Evolutionary conservation across 2,113 vertebrate genomes (phyloP), one percentile per base, ranked within the genome.

Genomic region (Todiramphus chloris): DNA sequence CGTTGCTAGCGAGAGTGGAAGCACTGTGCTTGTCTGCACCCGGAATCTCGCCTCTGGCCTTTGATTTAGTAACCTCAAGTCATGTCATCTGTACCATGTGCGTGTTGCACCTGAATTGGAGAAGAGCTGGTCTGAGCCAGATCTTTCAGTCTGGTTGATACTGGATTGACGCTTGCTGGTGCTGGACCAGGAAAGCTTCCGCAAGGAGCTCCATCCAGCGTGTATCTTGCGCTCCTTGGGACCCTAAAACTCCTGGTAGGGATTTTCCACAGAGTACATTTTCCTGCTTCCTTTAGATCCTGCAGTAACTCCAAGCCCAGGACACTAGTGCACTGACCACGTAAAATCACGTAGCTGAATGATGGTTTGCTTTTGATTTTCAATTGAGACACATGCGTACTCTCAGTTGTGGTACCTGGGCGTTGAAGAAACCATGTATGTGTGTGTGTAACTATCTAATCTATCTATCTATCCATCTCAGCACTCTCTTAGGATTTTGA

Each of bases 311-410:
- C 39, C 44, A 83, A 67, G 33, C 21, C 24, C 25, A 11, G 20
- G 24, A 25, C 12, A 8, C 53, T 4, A 4, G 10, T 35, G 44
- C 4, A 3, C 44, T 41, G 11, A 24, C 31, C 2, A 0, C 23
- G 27, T 80, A 64, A 50, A 67, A 24, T 51, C 8, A 4, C 15
- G 5, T 37, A 59, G 43, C 14, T 63, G 18, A 51, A 28, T 58
- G 44, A 21, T 41, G 23, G 6, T 35, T 53, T 6, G 14, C 27
- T 33, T 5, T 41, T 16, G 13, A 48, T 83, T 69, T 51, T 9
- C 10, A 53, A 13, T 33, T 0, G 2, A 72, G 70, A 51, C 10
- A 4, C 1, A 1, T 58, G 73, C 4, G 0, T 44, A 7, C 27
- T 60, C 13, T 1, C 16, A 69, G 50, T 59, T 48, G 33, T 23